Evolutionary conservation across 2,888 invertebrate species (phyloP).

Genomic region (Cremastobaeus sp.): DNA sequence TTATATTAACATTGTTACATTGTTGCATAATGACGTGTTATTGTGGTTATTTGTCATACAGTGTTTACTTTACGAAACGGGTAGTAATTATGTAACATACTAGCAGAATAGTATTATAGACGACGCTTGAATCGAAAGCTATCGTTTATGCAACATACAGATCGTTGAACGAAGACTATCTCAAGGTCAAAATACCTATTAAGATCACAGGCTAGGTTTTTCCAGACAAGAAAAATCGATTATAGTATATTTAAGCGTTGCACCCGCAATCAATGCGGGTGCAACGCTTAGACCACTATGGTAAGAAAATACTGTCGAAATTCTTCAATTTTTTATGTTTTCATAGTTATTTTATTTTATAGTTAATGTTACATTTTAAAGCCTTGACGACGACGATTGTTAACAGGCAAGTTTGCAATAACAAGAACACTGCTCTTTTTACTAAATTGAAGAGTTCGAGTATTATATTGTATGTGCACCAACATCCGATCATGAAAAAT

Average conservation of each 20-base stretch:
- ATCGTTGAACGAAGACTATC: slow-evolving; percentile 33
- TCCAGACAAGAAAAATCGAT: slow-evolving; percentile 11
- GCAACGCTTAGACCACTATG: no score
- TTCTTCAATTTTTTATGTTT: no score
- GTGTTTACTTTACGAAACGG: not conserved
- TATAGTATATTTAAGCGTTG: not conserved
- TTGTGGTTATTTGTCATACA: not conserved
- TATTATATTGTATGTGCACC: no score
- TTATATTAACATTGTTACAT: no score
- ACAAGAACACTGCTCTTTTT: no score
- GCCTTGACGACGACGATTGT: no score
- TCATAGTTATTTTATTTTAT: no score
- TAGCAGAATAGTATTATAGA: slow-evolving; percentile 2
- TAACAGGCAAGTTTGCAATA: no score
- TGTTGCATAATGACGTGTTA: no score
- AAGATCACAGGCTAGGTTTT: slow-evolving; percentile 9
- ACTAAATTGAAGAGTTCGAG: no score
- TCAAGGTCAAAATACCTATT: slow-evolving; percentile 22
- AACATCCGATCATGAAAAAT: not conserved
- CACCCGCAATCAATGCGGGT: not conserved
- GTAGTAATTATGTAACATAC: slow-evolving; percentile 1
- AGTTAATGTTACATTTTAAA: no score
- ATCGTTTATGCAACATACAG: slow-evolving; percentile 24
- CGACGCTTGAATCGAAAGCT: slow-evolving; percentile 1
- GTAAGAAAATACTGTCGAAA: no score